Evolutionary conservation across 2,113 vertebrate genomes (phyloP), one percentile per base, ranked within the genome.

Genomic region (Ailurus styani): DNA sequence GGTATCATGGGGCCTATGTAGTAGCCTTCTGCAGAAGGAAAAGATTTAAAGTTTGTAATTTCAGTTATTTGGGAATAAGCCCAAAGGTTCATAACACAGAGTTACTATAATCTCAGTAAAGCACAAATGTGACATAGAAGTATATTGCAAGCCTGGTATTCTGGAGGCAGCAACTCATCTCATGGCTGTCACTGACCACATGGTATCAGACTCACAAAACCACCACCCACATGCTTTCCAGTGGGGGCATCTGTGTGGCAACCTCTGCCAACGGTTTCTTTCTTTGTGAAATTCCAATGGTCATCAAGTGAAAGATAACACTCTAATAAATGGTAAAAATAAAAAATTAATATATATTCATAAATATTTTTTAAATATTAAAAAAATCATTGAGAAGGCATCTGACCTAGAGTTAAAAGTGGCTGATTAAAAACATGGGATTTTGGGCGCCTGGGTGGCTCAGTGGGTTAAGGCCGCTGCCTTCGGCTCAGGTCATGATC

Each of bases 111-210:
- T n/a, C 31, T 84, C 25, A 54, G 55, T 27, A 20, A 62, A 54
- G 57, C 31, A 23, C 20, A 31, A 77, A 47, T 4, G 2, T 47
- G 85, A 60, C 12, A 3, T 9, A 3, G 37, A 45, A 60, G 34
- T 0, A 1, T 4, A 40, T 3, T 8, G 62, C 4, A 6, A 7
- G 55, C 64, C 4, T 78, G n/a, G 7, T 1, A n/a, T 47, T n/a
- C 45, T 20, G 1, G 4, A 60, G 55, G 7, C 79, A 66, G 85
- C 62, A 60, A 34, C 17, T 62, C 52, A 60, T 85, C 73, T 17
- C 10, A 3, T 17, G 17, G 50, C 75, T 6, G 40, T 50, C 14
- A 0, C 40, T 31, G 50, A 29, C 66, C 42, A 13, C 0, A 0
- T 7, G 11, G 31, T 11, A 3, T 14, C 23, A n/a, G 60, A 7